Base-by-base conservation (phyloP, 2,113 vertebrate species). In the Stictonetta naevosa region DNA sequence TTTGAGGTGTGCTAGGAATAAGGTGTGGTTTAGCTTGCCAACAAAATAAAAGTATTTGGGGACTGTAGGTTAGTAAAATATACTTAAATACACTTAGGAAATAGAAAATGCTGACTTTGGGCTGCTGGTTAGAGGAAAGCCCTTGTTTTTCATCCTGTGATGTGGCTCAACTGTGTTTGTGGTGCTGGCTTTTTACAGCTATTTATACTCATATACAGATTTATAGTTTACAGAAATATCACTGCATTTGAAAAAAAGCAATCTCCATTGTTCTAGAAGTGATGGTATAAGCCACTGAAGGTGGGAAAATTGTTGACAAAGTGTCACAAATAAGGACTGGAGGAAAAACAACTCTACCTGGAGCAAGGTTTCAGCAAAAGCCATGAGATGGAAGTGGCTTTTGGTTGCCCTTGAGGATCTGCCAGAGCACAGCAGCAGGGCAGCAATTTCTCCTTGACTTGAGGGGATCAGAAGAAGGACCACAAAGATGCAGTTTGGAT, bases 141-240 rank as follows among this genome's bases (percentile, higher is more conserved):
- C 66, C 59, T 73, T 72, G 52, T 89, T 93, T 81, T 81, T 75
- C 77, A 92, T 46, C 11, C 48, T 36, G 48, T 73, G 44, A 75
- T 91, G 62, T 58, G 66, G 42, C 86, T 82, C 86, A 89, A 88
- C 91, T 91, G 80, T 82, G 56, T 69, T 89, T 91, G 62, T 86
- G 77, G 29, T 62, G 44, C 33, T 68, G 89, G 38, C 53, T 95
- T 44, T 92, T 95, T 88, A 60, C 73, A 94, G 52, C 23, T 88
- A 67, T 76, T 94, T 92, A 88, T 79, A 68, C 11, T 53, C 58
- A 31, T 63, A 56, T 63, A 72, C 31, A n/a, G 38, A 42, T 82
- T 84, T 88, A 92, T 75, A 86, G 86, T 83, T 86, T 81, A 75
- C 48, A 86, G 52, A 88, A 94, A 71, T 90, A 86, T 53, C 5